These are phyloP conservation scores for Operophtera brumata DNA, from an alignment of 2,888 invertebrate species.

Conservation along the genomic window DNA sequence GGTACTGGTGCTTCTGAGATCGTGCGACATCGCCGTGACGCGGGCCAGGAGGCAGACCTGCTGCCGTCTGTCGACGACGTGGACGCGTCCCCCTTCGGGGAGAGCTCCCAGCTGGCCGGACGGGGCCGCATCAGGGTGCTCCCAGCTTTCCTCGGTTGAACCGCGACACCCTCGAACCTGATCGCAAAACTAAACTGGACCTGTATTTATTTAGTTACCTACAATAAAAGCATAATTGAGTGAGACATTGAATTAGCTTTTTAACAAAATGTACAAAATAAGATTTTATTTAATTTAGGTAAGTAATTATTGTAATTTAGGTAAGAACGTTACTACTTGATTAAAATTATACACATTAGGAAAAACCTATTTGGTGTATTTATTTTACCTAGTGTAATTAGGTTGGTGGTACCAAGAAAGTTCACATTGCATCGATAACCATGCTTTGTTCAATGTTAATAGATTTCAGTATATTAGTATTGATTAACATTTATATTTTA, in stretches of 20 bases:
- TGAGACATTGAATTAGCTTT: conserved; percentile 33
- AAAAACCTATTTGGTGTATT: background rate
- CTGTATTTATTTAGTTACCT: conserved; percentile 3
- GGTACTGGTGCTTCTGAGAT: conserved; percentile 61
- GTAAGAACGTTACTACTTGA: background rate
- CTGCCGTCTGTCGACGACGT: conserved; percentile 59
- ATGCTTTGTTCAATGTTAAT: conserved; percentile 6
- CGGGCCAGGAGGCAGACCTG: conserved; percentile 65
- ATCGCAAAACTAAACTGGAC: conserved; percentile 4
- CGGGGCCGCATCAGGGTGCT: conserved; percentile 67
- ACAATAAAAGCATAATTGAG: conserved; percentile 5
- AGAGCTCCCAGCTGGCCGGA: conserved; percentile 55
- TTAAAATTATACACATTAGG: conserved; percentile 2
- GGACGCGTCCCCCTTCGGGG: conserved; percentile 64
- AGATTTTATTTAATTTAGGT: background rate
- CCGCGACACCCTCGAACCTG: background rate
- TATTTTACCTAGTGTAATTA: background rate
- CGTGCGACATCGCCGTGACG: conserved; percentile 51
- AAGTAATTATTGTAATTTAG: background rate
- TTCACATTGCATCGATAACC: conserved; percentile 12
- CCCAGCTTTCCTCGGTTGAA: conserved; percentile 70
- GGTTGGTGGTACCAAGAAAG: background rate
- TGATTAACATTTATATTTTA: conserved; percentile 7
- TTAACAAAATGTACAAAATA: conserved; percentile 12
- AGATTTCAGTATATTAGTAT: background rate